A percentile compares a stretch with the other conserved stretches of the same genome.
phyloP scores from a whole-genome alignment of 2,888 invertebrate species.

The Ellobium chinense region DNA sequence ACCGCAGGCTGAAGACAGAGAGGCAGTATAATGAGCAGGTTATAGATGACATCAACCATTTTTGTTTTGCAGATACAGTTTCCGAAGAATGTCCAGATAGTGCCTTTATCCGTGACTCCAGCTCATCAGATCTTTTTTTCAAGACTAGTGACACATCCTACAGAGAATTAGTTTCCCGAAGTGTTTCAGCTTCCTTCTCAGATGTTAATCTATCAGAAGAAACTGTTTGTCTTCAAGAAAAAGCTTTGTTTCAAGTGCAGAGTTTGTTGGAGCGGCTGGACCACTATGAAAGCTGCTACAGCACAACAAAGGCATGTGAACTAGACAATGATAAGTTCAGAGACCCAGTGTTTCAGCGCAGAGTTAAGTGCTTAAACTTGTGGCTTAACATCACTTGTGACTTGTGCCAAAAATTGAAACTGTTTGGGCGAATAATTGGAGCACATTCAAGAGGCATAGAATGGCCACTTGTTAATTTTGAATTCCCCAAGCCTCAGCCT shows the following conservation, averaged over 20 bases:
- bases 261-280: slow-evolving; percentile 87
- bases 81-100: slow-evolving; percentile 24
- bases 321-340: slow-evolving; percentile 86
- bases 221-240: slow-evolving; percentile 84
- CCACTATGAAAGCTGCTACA: slow-evolving; percentile 89
- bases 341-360: slow-evolving; percentile 84
- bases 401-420: slow-evolving; percentile 88
- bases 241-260: slow-evolving; percentile 87
- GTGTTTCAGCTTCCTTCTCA: slow-evolving; percentile 59
- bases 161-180: slow-evolving; percentile 30
- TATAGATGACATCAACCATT: slow-evolving; percentile 87
- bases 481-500: slow-evolving; percentile 42
- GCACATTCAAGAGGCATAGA: slow-evolving; percentile 67
- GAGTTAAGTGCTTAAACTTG: slow-evolving; percentile 90
- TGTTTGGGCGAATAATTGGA: slow-evolving; percentile 80
- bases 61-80: slow-evolving; percentile 74
- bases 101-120: slow-evolving; percentile 17
- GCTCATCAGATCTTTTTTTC: slow-evolving; percentile 1
- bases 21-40: slow-evolving; percentile 86
- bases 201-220: slow-evolving; percentile 61
- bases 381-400: slow-evolving; percentile 95
- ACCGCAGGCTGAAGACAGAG: slow-evolving; percentile 87
- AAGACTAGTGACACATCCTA: not conserved
- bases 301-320: slow-evolving; percentile 89
- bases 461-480: slow-evolving; percentile 76